Percentiles rank a stretch among this genome's conserved stretches.
These are phyloP conservation scores for Ceratina australensis DNA, from an alignment of 1,140 invertebrate genomes.

Conservation along the genomic window DNA sequence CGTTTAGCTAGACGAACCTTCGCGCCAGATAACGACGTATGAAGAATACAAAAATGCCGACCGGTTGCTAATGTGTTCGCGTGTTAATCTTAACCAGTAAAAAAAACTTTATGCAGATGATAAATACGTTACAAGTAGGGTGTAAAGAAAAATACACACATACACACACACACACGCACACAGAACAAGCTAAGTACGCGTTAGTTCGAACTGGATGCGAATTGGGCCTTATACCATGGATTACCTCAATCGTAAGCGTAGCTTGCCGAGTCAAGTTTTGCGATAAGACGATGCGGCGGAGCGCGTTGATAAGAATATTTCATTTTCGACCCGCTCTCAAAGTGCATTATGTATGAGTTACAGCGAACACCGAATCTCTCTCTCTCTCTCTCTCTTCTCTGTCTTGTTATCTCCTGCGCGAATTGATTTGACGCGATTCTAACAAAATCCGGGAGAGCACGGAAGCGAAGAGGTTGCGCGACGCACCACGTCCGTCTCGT, in stretches of 20 bases:
- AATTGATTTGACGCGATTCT: too few species aligned
- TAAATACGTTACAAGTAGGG: too few species aligned
- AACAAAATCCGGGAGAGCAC: too few species aligned
- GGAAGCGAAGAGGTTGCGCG: not conserved
- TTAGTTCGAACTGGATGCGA: slow-evolving; percentile 60
- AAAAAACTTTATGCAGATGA: too few species aligned
- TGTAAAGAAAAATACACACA: too few species aligned
- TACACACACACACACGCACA: not conserved
- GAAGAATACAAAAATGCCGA: too few species aligned
- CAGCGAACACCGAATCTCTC: too few species aligned
- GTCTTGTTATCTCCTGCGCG: not conserved
- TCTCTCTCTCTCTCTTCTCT: not conserved
- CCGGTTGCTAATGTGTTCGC: too few species aligned
- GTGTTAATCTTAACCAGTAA: too few species aligned
- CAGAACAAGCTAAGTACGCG: slow-evolving; percentile 42
- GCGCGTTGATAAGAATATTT: slow-evolving; percentile 30
- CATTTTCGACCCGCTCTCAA: not conserved
- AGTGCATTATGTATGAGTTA: not conserved
- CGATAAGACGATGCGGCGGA: slow-evolving; percentile 32
- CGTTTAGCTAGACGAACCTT: too few species aligned
- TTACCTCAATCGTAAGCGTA: slow-evolving; percentile 66
- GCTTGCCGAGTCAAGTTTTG: slow-evolving; percentile 59
- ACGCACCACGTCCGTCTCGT: not conserved
- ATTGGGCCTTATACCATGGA: slow-evolving; percentile 67
- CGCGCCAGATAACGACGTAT: too few species aligned